Evolutionary conservation across 1,140 invertebrate genomes (phyloP), one percentile per base, ranked within the genome.

Genomic region (Ladona fulva): DNA sequence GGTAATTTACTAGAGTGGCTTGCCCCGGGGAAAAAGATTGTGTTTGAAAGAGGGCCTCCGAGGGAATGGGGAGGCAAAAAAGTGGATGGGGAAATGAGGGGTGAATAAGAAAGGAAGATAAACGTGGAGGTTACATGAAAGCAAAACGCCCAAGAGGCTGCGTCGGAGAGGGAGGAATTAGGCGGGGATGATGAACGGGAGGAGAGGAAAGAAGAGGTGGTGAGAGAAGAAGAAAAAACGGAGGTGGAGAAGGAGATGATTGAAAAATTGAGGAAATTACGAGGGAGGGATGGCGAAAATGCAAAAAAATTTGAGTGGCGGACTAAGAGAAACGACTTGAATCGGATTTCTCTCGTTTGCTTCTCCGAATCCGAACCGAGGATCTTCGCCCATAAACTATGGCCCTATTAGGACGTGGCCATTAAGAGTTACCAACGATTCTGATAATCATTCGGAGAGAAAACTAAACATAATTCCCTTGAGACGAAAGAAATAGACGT

Each of bases 1-100:
- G 52, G 52, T 66, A 66, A 66, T 66, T 66, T 66, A 66, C 52
- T 22, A 66, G 52, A 66, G 52, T 66, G 52, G 52, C n/a, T 52
- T 52, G 44, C 44, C 19, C 44, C 44, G 44, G 44, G 44, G 44
- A 52, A 11, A 52, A 52, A 52, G 44, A 52, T 52, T 52, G 44
- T 52, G 44, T 19, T 52, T 52, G 44, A 52, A 52, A 19, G 44
- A 52, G 44, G 44, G 44, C 19, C 44, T 5, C 16, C n/a, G 52
- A 12, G n/a, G 12, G 52, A 66, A 6, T 3, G 52, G 52, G 12
- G 52, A 66, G 52, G 52, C 3, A 5, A 12, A 1, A 66, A 22
- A 66, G 12, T 3, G 12, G 52, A 6, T 3, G 52, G 52, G 52
- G 52, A 22, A 66, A n/a, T n/a, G n/a, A n/a, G n/a, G n/a, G n/a